Evolutionary conservation across 1,140 invertebrate genomes (phyloP), one percentile per base, ranked within the genome.

Genomic region (Drosophila nebulosa): DNA sequence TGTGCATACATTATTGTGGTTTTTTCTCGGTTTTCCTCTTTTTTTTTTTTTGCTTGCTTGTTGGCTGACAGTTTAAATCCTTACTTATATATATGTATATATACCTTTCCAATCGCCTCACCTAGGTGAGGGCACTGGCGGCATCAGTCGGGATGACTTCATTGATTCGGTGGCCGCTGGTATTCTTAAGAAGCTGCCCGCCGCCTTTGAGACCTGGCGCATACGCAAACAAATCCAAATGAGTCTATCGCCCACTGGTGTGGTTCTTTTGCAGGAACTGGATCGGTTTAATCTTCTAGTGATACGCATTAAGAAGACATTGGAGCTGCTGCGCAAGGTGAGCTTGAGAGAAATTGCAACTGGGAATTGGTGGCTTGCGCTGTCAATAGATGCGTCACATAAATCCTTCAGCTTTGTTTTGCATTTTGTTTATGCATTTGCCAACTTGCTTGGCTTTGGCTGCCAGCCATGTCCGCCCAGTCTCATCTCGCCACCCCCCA

Each of bases 181-280:
- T 76, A 94, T 96, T 61, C 81, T 96, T 9, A 89, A 91, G 52
- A 97, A 96, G 90, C 92, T 98, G 56, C 97, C 97, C 0, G 75
- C 89, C 14, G 92, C 94, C 63, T 97, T 95, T 84, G 96, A 98
- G 89, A 92, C 97, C 3, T 94, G 94, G 91, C 95, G 95, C 91
- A 94, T 97, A 18, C 93, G 95, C 61, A 95, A 95, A 91, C 94
- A 94, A 78, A 96, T 95, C 88, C 96, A 96, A 68, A 91, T 95
- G 81, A 94, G 93, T 67, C 94, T 97, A 50, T 94, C 95, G 3
- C 97, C 97, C 4, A 96, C 96, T 0, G 94, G 96, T 0, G 95
- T 97, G 22, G 97, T 98, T 3, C 92, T 98, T 26, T 93, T 98
- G 46, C 97, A 98, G 93, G 97, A 98, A 91, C 90, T 98, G 16